Percentiles rank a stretch among this genome's conserved stretches.
Conservation (phyloP, 2,888 invertebrate species). For the Isoperla grammatica region DNA sequence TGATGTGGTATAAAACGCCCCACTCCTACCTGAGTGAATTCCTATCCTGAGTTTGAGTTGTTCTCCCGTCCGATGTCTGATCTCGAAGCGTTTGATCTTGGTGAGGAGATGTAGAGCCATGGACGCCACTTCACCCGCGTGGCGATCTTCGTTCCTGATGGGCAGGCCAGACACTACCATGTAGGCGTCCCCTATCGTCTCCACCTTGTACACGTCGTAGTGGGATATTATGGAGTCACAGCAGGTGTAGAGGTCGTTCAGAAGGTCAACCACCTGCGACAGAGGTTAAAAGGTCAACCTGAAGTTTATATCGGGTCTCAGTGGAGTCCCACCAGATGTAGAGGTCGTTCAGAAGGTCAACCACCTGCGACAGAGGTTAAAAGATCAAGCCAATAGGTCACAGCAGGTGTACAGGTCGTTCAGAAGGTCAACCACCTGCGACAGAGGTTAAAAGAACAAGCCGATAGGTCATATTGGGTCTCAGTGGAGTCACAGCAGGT, state of each 20-base stretch:
- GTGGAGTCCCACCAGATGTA: constrained; percentile 86
- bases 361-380: constrained; percentile 57
- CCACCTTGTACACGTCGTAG: constrained; percentile 85
- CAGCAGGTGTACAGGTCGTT: too few species aligned
- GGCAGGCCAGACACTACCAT: constrained; percentile 75
- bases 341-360: constrained; percentile 79
- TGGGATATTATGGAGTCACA: constrained; percentile 83
- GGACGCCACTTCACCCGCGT: constrained; percentile 75
- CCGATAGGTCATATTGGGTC: too few species aligned
- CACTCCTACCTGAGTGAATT: constrained; percentile 55
- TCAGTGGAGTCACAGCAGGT: too few species aligned
- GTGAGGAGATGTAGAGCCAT: constrained; percentile 69
- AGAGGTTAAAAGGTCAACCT: background rate
- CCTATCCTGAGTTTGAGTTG: constrained; percentile 67
- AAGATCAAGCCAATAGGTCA: too few species aligned
- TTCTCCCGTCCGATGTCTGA: constrained; percentile 61
- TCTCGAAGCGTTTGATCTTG: constrained; percentile 61
- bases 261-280: constrained; percentile 70
- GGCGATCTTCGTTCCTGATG: constrained; percentile 62
- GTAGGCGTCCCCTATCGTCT: constrained; percentile 78
- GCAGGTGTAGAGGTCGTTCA: constrained; percentile 83
- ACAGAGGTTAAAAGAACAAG: too few species aligned
- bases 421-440: too few species aligned
- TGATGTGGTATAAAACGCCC: too few species aligned
- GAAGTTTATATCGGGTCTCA: constrained; percentile 52